Evolutionary conservation across 2,113 vertebrate species (phyloP).

Genomic region (Melospiza georgiana): DNA sequence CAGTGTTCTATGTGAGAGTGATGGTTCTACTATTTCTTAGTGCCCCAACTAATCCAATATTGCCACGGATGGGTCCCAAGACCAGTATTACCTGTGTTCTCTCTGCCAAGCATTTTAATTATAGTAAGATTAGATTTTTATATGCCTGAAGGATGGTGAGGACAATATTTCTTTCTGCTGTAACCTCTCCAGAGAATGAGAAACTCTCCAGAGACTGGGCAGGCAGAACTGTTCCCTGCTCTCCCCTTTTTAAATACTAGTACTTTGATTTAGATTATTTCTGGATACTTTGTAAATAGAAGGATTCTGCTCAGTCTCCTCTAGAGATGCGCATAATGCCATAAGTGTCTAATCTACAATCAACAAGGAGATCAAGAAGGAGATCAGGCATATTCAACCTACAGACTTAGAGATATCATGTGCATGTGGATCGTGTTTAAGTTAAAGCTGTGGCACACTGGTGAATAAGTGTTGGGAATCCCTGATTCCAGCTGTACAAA

Average conservation of each 20-base stretch:
- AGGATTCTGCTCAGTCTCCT: not conserved
- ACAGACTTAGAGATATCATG: not conserved
- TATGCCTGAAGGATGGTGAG: not conserved
- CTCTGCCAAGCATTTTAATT: not conserved
- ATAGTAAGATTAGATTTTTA: not conserved
- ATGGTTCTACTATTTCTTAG: not conserved
- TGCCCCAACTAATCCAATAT: not conserved
- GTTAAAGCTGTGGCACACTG: not conserved
- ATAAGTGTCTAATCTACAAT: not conserved
- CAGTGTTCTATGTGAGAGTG: not conserved
- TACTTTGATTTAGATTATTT: not conserved
- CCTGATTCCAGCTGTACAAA: not conserved
- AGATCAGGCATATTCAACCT: not conserved
- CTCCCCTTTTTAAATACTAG: not conserved
- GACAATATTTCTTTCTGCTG: not conserved
- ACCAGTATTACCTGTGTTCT: not conserved
- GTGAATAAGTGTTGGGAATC: not conserved
- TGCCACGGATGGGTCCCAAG: not conserved
- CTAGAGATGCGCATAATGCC: not conserved
- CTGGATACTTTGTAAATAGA: not conserved
- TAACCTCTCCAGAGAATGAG: not conserved
- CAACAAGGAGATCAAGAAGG: not conserved
- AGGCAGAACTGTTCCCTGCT: not conserved
- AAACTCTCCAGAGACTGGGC: not conserved
- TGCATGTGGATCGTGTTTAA: not conserved